Conservation (phyloP, 2,888 invertebrate species). For the Drosophila formosana region DNA sequence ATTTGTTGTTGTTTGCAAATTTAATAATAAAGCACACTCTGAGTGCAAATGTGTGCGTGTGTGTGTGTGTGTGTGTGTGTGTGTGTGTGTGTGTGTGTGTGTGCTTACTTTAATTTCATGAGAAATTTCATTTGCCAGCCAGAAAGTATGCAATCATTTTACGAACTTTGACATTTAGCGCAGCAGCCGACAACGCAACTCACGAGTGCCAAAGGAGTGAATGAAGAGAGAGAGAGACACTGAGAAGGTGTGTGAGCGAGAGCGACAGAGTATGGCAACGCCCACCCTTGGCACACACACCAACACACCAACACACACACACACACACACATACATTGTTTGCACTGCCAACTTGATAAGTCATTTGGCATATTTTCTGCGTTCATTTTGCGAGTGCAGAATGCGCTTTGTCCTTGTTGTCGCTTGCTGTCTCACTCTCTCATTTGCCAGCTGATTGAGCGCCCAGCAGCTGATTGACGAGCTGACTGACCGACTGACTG, state of each 20-base stretch:
- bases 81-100: conserved; percentile 23
- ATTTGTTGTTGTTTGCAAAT: conserved; percentile 33
- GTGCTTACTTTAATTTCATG: conserved; percentile 60
- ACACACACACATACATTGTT: conserved; percentile 31
- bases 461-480: background rate
- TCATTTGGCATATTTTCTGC: conserved; percentile 57
- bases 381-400: conserved; percentile 16
- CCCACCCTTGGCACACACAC: conserved; percentile 25
- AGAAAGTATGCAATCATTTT: conserved; percentile 67
- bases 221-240: conserved; percentile 1
- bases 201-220: conserved; percentile 12
- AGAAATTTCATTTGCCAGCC: conserved; percentile 54
- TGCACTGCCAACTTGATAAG: conserved; percentile 45
- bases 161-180: conserved; percentile 61
- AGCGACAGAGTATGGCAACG: conserved; percentile 9
- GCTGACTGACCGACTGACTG: conserved; percentile 4
- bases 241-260: background rate
- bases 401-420: conserved; percentile 1
- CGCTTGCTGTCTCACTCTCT: background rate
- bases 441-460: conserved; percentile 24
- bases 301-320: conserved; percentile 23
- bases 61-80: conserved; percentile 9
- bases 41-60: conserved; percentile 11
- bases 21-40: conserved; percentile 44
- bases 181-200: conserved; percentile 25